Conservation (phyloP, 2,113 vertebrate species). For the Crotalus tigris region DNA sequence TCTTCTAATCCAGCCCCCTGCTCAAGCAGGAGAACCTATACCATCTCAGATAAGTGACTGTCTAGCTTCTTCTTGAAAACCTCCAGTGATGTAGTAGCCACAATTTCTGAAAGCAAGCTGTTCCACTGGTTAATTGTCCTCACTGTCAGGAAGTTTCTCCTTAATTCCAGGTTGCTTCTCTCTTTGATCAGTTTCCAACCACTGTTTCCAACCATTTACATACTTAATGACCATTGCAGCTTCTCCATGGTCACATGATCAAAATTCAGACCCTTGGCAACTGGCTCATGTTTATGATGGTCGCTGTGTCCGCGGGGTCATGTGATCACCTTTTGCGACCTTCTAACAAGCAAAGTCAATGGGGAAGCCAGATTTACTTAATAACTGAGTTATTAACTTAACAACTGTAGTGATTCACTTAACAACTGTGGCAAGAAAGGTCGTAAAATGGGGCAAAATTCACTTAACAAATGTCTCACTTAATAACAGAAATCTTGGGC, state of each 20-base stretch:
- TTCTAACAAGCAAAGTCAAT: neutral
- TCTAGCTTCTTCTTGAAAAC: too few relatives aligned
- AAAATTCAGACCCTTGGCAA: neutral
- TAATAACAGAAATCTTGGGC: neutral
- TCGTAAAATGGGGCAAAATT: neutral
- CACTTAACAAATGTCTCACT: neutral
- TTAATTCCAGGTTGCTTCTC: too few relatives aligned
- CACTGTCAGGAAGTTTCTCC: too few relatives aligned
- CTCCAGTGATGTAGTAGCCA: too few relatives aligned
- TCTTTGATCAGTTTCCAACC: too few relatives aligned
- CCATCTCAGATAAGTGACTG: too few relatives aligned
- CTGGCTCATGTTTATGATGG: neutral
- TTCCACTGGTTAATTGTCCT: too few relatives aligned
- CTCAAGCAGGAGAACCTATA: too few relatives aligned
- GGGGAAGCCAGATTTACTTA: neutral
- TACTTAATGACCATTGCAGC: neutral
- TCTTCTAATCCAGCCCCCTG: too few relatives aligned
- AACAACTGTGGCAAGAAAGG: neutral
- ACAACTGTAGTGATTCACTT: neutral
- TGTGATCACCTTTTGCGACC: neutral
- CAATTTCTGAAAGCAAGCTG: too few relatives aligned
- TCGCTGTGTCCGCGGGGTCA: neutral
- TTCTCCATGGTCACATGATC: too few relatives aligned
- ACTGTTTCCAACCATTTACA: neutral
- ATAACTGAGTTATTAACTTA: neutral